These are phyloP conservation scores for Phrynosoma platyrhinos DNA, from an alignment of 2,113 vertebrate genomes.

Conservation along the genomic window DNA sequence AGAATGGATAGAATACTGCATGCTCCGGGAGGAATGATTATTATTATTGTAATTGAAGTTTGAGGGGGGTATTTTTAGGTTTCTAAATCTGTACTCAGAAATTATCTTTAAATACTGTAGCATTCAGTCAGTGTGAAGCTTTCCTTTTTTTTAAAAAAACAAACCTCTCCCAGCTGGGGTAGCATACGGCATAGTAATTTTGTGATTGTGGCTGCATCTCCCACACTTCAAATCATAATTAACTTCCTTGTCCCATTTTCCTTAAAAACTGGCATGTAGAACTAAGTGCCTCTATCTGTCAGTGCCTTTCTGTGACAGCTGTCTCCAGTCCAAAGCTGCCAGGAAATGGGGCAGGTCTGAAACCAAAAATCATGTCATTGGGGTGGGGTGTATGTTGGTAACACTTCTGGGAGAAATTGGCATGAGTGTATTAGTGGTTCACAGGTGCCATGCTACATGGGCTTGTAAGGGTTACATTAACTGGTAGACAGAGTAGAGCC, in stretches of 20 bases:
- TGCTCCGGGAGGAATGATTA: conserved; percentile 42
- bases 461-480: too few relatives aligned
- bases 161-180: conserved; percentile 11
- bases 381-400: neutral
- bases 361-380: conserved; percentile 22
- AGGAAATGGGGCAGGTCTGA: conserved; percentile 11
- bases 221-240: neutral
- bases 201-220: conserved; percentile 33
- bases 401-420: too few relatives aligned
- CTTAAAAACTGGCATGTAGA: neutral
- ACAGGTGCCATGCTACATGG: too few relatives aligned
- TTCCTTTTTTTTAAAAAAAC: fast-evolving
- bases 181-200: conserved; percentile 38
- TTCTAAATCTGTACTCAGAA: conserved; percentile 52
- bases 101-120: conserved; percentile 56
- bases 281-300: neutral
- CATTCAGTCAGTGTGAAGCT: conserved; percentile 41
- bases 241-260: neutral
- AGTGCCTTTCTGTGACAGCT: conserved; percentile 28
- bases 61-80: conserved; percentile 62
- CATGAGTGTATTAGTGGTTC: too few relatives aligned
- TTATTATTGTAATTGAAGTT: conserved; percentile 32
- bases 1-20: conserved; percentile 45
- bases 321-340: conserved; percentile 16
- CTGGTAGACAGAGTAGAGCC: too few relatives aligned